A percentile compares a stretch with the other conserved stretches of the same genome.
Conservation (phyloP, 1,140 invertebrate species). For the Drosophila lacteicornis region DNA sequence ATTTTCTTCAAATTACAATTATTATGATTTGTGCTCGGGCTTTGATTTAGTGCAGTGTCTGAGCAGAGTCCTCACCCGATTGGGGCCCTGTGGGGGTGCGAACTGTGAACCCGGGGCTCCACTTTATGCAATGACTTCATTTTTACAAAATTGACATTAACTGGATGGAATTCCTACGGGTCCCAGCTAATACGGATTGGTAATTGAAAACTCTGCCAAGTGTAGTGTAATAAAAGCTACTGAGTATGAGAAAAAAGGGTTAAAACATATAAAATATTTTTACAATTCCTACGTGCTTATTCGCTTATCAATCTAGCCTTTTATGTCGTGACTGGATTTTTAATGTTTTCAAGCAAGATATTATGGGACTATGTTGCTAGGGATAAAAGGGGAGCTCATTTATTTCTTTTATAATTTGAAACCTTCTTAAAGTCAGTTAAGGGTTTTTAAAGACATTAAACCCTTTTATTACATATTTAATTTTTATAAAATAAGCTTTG, state of each 20-base stretch:
- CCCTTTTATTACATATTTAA: too few species aligned
- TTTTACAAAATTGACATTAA: conserved; percentile 55
- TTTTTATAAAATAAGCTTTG: too few species aligned
- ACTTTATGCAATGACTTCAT: conserved; percentile 73
- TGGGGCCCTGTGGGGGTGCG: conserved; percentile 14
- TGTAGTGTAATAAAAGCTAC: not conserved
- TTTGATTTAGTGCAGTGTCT: conserved; percentile 77
- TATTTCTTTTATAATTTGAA: too few species aligned
- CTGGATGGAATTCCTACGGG: conserved; percentile 3
- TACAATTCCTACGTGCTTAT: conserved; percentile 26
- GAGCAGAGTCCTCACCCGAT: conserved; percentile 35
- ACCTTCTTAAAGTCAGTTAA: not conserved
- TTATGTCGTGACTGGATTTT: conserved; percentile 6
- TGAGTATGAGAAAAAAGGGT: not conserved
- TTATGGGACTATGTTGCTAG: not conserved
- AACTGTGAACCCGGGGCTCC: conserved; percentile 40
- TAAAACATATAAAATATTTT: conserved; percentile 26
- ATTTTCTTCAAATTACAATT: conserved; percentile 84
- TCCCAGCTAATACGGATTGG: conserved; percentile 26
- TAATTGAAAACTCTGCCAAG: conserved; percentile 33
- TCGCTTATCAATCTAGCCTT: conserved; percentile 14
- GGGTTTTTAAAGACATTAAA: too few species aligned
- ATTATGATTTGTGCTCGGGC: conserved; percentile 81
- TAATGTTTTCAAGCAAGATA: not conserved
- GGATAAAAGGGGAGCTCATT: not conserved